phyloP scores from a whole-genome alignment of 2,888 invertebrate species.

The Marronus borbonicus region DNA sequence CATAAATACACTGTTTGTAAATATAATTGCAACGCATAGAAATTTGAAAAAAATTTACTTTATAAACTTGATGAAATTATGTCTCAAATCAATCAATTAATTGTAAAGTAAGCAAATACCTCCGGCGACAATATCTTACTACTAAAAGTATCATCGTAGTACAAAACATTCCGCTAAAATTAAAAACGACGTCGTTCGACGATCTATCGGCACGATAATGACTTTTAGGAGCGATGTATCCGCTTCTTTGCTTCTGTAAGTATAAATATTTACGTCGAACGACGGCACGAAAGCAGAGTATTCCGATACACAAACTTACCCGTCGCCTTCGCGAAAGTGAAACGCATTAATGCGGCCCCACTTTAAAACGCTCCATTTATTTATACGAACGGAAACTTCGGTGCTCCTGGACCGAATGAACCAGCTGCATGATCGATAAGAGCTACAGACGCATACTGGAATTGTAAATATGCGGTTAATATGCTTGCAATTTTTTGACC shows the following conservation, averaged over 20 bases:
- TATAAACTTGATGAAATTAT: too few species aligned
- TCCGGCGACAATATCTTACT: too few species aligned
- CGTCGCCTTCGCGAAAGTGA: slow-evolving; percentile 11
- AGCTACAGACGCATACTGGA: too few species aligned
- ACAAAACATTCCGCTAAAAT: not conserved
- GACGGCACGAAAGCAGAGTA: not conserved
- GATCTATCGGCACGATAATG: not conserved
- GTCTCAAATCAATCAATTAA: too few species aligned
- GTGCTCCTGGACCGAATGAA: not conserved
- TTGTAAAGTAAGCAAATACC: too few species aligned
- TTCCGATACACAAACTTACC: not conserved
- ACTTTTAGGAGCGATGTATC: not conserved
- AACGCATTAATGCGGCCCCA: slow-evolving; percentile 17
- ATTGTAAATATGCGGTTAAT: too few species aligned
- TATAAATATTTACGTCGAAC: not conserved
- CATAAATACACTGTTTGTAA: too few species aligned
- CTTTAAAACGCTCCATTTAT: slow-evolving; percentile 16
- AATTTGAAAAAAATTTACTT: too few species aligned
- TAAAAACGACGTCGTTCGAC: not conserved
- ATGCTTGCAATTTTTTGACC: too few species aligned
- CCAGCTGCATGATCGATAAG: too few species aligned
- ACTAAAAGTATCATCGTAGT: too few species aligned
- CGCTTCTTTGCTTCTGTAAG: not conserved
- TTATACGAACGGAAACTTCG: not conserved
- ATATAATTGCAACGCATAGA: too few species aligned